Evolutionary conservation across 2,797 vertebrate species (phyloP), one percentile per base, ranked within the genome.

Genomic region (Mallotus villosus): DNA sequence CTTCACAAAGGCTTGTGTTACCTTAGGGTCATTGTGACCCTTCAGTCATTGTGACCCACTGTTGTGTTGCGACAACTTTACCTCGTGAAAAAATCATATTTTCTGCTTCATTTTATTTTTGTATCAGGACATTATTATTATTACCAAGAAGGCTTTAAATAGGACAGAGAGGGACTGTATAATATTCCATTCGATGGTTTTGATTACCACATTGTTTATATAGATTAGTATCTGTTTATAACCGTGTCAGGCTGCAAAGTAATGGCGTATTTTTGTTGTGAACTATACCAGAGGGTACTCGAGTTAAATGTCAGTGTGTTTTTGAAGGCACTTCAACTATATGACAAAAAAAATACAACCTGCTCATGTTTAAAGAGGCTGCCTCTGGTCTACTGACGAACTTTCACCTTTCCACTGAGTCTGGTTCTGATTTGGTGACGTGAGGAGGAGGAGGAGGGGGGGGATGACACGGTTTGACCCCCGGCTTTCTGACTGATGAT

Each of bases 361-460:
- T 29, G 7, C 21, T 7, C 2, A 8, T 68, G 70, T 73, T 53
- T n/a, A 5, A 7, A n/a, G 53, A 6, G 63, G 27, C 64, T 37
- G 68, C 4, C 16, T 62, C 1, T 41, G 61, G 67, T 49, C 21
- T 70, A 46, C 12, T 32, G 34, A 17, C 63, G 73, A 75, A 46
- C 16, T 68, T 53, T 65, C 34, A n/a, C 55, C 21, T 66, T n/a
- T 67, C 59, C 12, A 3, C 67, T 25, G 27, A 7, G 49, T 81
- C 74, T 78, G 68, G 53, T 74, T 71, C 46, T 66, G 41, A 74
- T 81, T 63, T 49, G 66, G 19, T 27, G 57, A 19, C 2, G 12
- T 14, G 53, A 11, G 62, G 27, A 22, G 59, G 17, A 14, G 37
- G 32, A 51, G 24, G 53, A 51, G 61, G 74, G 22, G 37, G n/a